Evolutionary conservation across 2,113 vertebrate genomes (phyloP).

Genomic region (Erinaceus europaeus): DNA sequence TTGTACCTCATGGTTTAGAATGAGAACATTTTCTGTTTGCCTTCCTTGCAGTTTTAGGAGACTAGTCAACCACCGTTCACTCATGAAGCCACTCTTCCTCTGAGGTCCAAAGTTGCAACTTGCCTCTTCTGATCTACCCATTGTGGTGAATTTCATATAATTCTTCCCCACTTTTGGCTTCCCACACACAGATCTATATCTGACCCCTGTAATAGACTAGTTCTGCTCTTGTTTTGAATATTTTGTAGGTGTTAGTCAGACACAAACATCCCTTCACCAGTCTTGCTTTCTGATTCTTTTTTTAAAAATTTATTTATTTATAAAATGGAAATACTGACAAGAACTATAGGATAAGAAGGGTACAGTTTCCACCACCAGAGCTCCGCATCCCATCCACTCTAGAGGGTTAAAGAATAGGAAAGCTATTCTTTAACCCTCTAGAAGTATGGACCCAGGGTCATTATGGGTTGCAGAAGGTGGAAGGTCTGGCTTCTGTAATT

Average conservation of each 20-base stretch:
- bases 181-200: neutral
- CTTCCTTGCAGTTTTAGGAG: neutral
- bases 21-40: neutral
- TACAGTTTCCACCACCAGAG: too few relatives aligned
- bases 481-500: too few relatives aligned
- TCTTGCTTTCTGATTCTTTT: too few relatives aligned
- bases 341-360: too few relatives aligned
- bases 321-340: too few relatives aligned
- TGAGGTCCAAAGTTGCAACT: neutral
- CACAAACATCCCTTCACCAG: too few relatives aligned
- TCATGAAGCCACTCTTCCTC: neutral
- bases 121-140: neutral
- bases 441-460: too few relatives aligned
- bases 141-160: neutral
- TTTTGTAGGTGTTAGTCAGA: neutral
- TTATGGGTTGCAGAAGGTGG: too few relatives aligned
- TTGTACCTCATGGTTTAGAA: neutral
- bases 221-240: neutral
- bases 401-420: too few relatives aligned
- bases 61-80: neutral
- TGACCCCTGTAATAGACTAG: neutral
- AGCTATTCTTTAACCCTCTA: too few relatives aligned
- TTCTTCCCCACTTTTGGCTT: neutral
- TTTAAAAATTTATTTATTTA: too few relatives aligned
- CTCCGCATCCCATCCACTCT: too few relatives aligned